These are phyloP conservation scores for Pedicia rivosa DNA, from an alignment of 2,888 invertebrate genomes.

Conservation along the genomic window DNA sequence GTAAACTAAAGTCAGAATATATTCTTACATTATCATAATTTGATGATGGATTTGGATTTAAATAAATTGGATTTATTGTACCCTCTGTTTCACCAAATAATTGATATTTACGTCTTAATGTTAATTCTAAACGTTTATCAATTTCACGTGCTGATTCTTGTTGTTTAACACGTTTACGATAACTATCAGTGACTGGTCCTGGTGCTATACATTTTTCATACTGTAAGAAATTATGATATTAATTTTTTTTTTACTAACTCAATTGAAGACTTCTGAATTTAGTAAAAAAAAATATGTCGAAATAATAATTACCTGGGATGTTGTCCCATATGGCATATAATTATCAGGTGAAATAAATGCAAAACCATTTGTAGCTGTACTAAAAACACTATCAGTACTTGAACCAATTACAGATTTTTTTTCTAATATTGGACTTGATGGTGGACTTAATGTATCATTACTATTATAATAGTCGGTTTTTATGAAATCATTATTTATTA, in stretches of 20 bases:
- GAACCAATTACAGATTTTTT: conserved; percentile 25
- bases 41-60: neutral
- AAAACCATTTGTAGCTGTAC: conserved; percentile 58
- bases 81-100: conserved; percentile 18
- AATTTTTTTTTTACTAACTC: neutral
- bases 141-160: conserved; percentile 29
- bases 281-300: conserved; percentile 3
- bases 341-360: conserved; percentile 44
- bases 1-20: conserved; percentile 27
- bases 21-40: conserved; percentile 7
- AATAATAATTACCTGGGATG: conserved; percentile 12
- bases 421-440: conserved; percentile 13
- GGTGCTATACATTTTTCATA: conserved; percentile 31
- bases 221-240: neutral
- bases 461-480: conserved; percentile 11
- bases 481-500: conserved; percentile 13
- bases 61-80: neutral
- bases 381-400: conserved; percentile 45
- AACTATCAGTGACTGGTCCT: conserved; percentile 45
- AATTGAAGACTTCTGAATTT: no score
- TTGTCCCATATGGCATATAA: conserved; percentile 29
- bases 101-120: conserved; percentile 48
- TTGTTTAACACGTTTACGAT: conserved; percentile 32
- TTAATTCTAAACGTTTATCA: conserved; percentile 37
- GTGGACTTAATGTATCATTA: conserved; percentile 15